Evolutionary conservation across 1,140 invertebrate species (phyloP).

Genomic region (Diuraphis noxia): DNA sequence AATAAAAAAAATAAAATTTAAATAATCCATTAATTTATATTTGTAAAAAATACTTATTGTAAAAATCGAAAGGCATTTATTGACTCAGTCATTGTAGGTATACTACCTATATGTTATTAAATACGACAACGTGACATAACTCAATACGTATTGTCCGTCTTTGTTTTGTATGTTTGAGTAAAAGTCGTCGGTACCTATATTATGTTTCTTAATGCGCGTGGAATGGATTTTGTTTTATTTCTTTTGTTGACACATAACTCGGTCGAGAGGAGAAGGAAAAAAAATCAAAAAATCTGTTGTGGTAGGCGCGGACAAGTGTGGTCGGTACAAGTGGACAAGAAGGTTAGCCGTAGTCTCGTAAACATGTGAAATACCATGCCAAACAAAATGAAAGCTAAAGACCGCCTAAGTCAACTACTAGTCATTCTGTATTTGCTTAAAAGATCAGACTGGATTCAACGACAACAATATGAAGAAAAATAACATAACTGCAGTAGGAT

Average conservation of each 20-base stretch:
- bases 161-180: background rate
- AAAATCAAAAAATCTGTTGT: background rate
- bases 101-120: background rate
- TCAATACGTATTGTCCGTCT: background rate
- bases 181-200: background rate
- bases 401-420: constrained; percentile 7
- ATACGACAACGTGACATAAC: background rate
- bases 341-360: background rate
- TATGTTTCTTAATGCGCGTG: background rate
- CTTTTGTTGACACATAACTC: background rate
- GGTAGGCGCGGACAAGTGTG: background rate
- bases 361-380: background rate
- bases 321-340: background rate
- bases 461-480: background rate
- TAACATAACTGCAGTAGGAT: background rate
- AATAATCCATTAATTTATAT: background rate
- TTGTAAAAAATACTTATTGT: background rate
- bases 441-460: background rate
- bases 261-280: background rate
- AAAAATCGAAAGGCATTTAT: background rate
- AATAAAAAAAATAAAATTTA: background rate
- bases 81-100: background rate
- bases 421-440: background rate
- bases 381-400: constrained; percentile 1
- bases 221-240: constrained; percentile 19